A percentile compares a stretch with the other conserved stretches of the same genome.
phyloP scores from a whole-genome alignment of 2,888 invertebrate species.

The Spialia ferax region DNA sequence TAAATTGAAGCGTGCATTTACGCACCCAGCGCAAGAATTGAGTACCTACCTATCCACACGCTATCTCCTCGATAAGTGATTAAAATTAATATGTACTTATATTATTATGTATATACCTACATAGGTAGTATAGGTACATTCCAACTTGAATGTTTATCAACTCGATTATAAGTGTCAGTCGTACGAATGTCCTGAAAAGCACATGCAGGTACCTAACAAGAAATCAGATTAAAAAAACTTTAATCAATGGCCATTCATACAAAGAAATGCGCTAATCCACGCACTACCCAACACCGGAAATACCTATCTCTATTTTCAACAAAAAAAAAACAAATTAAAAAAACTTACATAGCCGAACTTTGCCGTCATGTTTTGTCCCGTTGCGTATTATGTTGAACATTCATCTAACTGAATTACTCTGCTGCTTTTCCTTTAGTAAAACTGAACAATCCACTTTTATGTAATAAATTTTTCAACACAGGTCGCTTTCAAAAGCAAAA shows the following conservation, averaged over 20 bases:
- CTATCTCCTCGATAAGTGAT: constrained; percentile 41
- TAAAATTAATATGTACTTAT: constrained; percentile 37
- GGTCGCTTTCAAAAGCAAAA: constrained; percentile 70
- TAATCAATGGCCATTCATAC: constrained; percentile 33
- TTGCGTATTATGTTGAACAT: constrained; percentile 85
- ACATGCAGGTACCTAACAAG: background rate
- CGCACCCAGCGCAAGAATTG: background rate
- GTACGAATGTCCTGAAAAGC: constrained; percentile 27
- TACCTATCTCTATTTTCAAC: background rate
- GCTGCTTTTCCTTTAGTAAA: constrained; percentile 77
- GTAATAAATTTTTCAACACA: constrained; percentile 81
- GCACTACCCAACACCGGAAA: constrained; percentile 30
- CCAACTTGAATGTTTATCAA: constrained; percentile 48
- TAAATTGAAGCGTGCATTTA: background rate
- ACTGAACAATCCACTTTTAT: constrained; percentile 83
- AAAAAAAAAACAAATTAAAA: constrained; percentile 39
- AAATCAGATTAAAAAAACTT: constrained; percentile 33
- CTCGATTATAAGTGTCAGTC: constrained; percentile 27
- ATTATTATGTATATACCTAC: too few relatives aligned
- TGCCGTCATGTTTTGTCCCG: constrained; percentile 87
- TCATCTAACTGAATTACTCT: constrained; percentile 84
- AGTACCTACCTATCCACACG: background rate
- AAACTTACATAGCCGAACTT: constrained; percentile 86
- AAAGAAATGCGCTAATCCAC: constrained; percentile 17
- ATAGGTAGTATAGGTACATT: constrained; percentile 34